phyloP scores from a whole-genome alignment of 2,888 invertebrate species.

The Uloborus plumipes region DNA sequence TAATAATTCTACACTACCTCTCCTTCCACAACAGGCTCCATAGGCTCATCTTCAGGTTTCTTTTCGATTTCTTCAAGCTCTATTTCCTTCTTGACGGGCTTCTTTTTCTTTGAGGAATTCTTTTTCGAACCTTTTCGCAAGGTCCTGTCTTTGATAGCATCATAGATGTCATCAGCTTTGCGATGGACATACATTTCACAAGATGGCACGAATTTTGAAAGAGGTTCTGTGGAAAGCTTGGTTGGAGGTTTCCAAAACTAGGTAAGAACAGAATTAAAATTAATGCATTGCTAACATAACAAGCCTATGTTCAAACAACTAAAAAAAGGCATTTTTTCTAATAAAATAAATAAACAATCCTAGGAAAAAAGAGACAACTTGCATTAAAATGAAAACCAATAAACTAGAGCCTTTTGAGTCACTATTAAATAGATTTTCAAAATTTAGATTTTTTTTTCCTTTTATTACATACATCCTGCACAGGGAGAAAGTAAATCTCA shows the following conservation, averaged over 20 bases:
- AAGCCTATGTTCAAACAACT: background rate
- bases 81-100: slow-evolving; percentile 34
- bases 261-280: slow-evolving; percentile 23
- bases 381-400: too few relatives aligned
- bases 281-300: background rate
- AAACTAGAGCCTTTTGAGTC: too few relatives aligned
- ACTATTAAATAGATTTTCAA: too few relatives aligned
- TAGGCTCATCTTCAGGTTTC: slow-evolving; percentile 61
- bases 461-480: too few relatives aligned
- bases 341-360: too few relatives aligned
- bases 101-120: slow-evolving; percentile 40
- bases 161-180: slow-evolving; percentile 45
- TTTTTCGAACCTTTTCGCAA: slow-evolving; percentile 38
- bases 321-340: too few relatives aligned
- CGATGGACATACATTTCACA: slow-evolving; percentile 67
- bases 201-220: slow-evolving; percentile 73
- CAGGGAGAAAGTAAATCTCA: too few relatives aligned
- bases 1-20: background rate
- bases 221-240: slow-evolving; percentile 76
- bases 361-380: too few relatives aligned
- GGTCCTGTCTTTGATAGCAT: slow-evolving; percentile 42
- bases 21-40: slow-evolving; percentile 66
- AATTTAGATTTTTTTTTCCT: too few relatives aligned
- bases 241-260: slow-evolving; percentile 83
- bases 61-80: slow-evolving; percentile 44